Evolutionary conservation across 2,113 vertebrate species (phyloP), one percentile per base, ranked within the genome.

Genomic region (Phalacrocorax carbo): DNA sequence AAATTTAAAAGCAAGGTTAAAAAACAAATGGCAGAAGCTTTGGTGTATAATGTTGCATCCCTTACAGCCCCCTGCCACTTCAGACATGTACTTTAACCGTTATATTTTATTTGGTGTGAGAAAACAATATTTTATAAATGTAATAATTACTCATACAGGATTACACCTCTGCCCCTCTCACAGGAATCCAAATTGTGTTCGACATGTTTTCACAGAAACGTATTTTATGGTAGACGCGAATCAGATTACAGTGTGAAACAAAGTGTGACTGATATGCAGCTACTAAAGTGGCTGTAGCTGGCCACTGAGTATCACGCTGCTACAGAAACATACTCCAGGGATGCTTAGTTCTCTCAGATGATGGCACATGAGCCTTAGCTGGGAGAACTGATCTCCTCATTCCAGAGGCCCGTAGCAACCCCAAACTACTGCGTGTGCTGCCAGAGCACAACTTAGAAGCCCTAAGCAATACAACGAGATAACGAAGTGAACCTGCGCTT

Each of bases 381-480:
- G 32, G 12, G 40, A 55, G 19, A 54, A 38, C 23, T 42, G 19
- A 6, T 29, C 58, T 21, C 40, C 57, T 27, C 15, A 2, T 8
- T 29, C 6, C 49, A n/a, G n/a, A 66, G 27, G 46, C 11, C 44
- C 9, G 46, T 9, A 48, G 38, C 32, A 79, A 4, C 8, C 27
- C 11, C 54, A 18, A 30, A 19, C 16, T 5, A 4, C 0, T 2
- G 36, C 0, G 1, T 1, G 18, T 5, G 34, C 65, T 6, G 78
- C 29, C 49, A 36, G 30, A 48, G 51, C 65, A 34, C 38, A 26
- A 48, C 14, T 54, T 29, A 10, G 17, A 51, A 55, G 64, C 13
- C 46, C 13, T 11, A 10, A 13, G 13, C 0, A 30, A 30, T 1
- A 12, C 0, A 7, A 38, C 44, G 57, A 22, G 80, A 8, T 16